A percentile compares a stretch with the other conserved stretches of the same genome.
These are phyloP conservation scores for Pseudobourletiella spinata DNA, from an alignment of 1,140 invertebrate genomes.

Conservation along the genomic window DNA sequence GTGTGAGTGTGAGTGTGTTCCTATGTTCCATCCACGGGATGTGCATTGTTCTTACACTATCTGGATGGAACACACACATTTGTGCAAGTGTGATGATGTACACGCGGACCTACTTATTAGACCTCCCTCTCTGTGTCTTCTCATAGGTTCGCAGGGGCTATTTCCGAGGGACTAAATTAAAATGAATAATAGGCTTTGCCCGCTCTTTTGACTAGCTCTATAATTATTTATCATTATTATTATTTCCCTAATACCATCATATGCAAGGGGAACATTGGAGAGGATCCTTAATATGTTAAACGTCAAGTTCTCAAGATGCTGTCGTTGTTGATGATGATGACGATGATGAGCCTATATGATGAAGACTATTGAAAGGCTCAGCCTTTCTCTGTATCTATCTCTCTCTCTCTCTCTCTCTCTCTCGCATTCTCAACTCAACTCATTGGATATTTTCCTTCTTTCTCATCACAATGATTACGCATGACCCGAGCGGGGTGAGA, in stretches of 20 bases:
- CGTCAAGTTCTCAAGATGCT: too few species aligned
- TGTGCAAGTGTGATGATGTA: too few species aligned
- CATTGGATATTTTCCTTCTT: neutral
- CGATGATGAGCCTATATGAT: neutral
- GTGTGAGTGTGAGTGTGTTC: too few species aligned
- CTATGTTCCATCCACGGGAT: too few species aligned
- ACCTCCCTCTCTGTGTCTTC: too few species aligned
- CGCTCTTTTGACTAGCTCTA: neutral
- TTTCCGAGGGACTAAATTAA: too few species aligned
- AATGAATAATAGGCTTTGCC: neutral
- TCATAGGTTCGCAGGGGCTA: too few species aligned
- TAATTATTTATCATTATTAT: slow-evolving; percentile 6
- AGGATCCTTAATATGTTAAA: neutral
- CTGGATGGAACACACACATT: too few species aligned
- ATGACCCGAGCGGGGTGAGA: too few species aligned
- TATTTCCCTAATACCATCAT: neutral
- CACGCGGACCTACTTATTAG: too few species aligned
- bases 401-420: neutral
- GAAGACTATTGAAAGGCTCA: slow-evolving; percentile 16
- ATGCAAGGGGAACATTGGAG: neutral
- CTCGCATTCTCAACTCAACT: neutral
- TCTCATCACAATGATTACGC: too few species aligned
- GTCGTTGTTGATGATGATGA: neutral
- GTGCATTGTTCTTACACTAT: too few species aligned
- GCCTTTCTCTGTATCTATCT: neutral